Percentiles rank a stretch among this genome's conserved stretches.
These are phyloP conservation scores for Agrochola circellaris DNA, from an alignment of 2,888 invertebrate species.

Conservation along the genomic window DNA sequence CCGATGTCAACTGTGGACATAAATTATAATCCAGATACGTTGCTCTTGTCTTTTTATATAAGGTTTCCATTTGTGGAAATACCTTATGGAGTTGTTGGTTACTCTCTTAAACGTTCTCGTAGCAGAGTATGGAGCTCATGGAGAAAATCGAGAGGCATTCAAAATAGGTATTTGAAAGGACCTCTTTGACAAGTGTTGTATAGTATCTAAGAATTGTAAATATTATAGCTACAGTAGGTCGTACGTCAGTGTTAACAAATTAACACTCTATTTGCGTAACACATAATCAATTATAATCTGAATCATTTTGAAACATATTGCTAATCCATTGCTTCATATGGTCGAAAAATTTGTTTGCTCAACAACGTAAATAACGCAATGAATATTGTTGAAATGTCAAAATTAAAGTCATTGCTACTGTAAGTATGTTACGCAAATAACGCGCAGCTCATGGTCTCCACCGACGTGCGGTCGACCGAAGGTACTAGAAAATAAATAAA, in stretches of 20 bases:
- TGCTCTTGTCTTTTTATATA: constrained; percentile 65
- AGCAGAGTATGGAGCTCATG: constrained; percentile 28
- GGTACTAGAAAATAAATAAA: background rate
- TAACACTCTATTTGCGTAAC: too few relatives aligned
- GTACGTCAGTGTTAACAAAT: background rate
- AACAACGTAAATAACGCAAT: too few relatives aligned
- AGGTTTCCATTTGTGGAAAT: constrained; percentile 71
- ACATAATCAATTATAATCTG: too few relatives aligned
- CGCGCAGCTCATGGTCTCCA: background rate
- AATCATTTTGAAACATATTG: too few relatives aligned
- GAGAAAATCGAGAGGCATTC: background rate
- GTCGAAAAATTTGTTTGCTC: too few relatives aligned
- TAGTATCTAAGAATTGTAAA: background rate
- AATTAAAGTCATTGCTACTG: too few relatives aligned
- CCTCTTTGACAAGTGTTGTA: background rate
- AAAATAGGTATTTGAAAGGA: background rate
- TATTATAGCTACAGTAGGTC: background rate
- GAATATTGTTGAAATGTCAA: too few relatives aligned
- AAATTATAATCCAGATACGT: constrained; percentile 57
- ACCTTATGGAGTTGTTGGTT: constrained; percentile 70
- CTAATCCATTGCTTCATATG: too few relatives aligned
- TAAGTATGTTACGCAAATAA: too few relatives aligned
- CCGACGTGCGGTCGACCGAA: background rate
- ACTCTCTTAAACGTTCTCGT: constrained; percentile 56
- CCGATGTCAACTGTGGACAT: constrained; percentile 64